Base-by-base conservation (phyloP, 2,888 invertebrate species). In the Thera obeliscata region DNA sequence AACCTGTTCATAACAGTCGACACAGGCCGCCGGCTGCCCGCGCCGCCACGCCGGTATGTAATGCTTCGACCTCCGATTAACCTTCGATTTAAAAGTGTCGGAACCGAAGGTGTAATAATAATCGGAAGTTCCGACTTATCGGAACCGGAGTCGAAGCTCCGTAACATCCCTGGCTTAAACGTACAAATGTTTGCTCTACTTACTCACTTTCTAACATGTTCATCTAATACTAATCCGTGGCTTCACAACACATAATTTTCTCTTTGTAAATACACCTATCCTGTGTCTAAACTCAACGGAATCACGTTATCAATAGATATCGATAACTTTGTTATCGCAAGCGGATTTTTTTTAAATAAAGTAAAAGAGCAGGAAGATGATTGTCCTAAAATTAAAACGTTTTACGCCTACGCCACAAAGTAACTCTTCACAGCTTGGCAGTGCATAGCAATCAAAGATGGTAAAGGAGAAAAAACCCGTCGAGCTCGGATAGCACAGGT, bases 401-500 rank as follows among this genome's bases (percentile, higher is more conserved):
- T n/a, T 36, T 41, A 56, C 36, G 12, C 7, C 5, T 52, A 8
- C 52, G 12, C 41, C 11, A 11, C 11, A 58, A 36, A 48, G 48
- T 58, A 58, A 46, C 35, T 43, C 56, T 7, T 56, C 43, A 33
- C 62, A 48, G 54, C 52, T 54, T 11, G 11, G 12, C 22, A 38
- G 36, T 63, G 56, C 62, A 56, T 55, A 58, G 66, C 66, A 66
- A 64, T 70, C 70, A 64, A 61, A 56, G 66, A 64, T 62, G 61
- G 61, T 35, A 48, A 12, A 56, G 48, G n/a, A 64, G 60, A 52
- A 70, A 70, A 66, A 67, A 67, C 66, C 9, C 57, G 64, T 61
- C 59, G 35, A 33, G 55, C 50, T 65, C 60, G 57, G 49, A 50
- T 62, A 57, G 61, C 60, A 77, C 79, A 80, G 78, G 78, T 81